Evolutionary conservation across 2,113 vertebrate species (phyloP).

Genomic region (Stegostoma tigrinum): DNA sequence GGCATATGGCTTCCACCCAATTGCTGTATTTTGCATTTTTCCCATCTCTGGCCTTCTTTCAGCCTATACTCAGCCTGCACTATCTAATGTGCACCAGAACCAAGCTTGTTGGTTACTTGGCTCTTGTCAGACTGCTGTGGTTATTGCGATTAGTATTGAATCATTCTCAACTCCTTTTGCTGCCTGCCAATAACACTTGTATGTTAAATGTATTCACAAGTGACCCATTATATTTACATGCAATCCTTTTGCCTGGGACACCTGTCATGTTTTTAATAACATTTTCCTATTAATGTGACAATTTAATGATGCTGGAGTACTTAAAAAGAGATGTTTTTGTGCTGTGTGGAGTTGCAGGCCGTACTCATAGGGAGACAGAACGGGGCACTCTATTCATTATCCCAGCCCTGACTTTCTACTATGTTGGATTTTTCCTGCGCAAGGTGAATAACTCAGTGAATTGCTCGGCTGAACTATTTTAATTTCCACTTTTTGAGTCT

Average conservation of each 20-base stretch:
- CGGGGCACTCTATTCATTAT: background rate
- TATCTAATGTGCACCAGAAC: background rate
- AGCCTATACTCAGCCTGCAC: background rate
- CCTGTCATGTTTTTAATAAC: background rate
- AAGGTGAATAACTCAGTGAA: background rate
- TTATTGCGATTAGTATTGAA: background rate
- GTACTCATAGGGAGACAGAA: background rate
- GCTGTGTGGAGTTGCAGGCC: background rate
- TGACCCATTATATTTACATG: background rate
- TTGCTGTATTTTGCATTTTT: background rate
- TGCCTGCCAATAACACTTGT: background rate
- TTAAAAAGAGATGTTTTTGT: background rate
- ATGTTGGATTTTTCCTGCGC: background rate
- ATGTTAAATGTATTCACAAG: background rate
- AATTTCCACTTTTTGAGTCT: background rate
- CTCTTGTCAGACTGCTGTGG: background rate
- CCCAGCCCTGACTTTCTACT: background rate
- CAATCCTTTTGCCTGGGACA: background rate
- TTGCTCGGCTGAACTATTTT: background rate
- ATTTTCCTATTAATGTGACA: background rate
- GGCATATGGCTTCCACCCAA: background rate
- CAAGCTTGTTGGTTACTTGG: background rate
- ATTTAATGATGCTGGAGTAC: background rate
- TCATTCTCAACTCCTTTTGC: background rate
- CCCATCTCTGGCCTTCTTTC: background rate